A percentile compares a stretch with the other conserved stretches of the same genome.
Evolutionary conservation across 2,888 invertebrate species (phyloP).

Genomic region (Lithosia quadra): DNA sequence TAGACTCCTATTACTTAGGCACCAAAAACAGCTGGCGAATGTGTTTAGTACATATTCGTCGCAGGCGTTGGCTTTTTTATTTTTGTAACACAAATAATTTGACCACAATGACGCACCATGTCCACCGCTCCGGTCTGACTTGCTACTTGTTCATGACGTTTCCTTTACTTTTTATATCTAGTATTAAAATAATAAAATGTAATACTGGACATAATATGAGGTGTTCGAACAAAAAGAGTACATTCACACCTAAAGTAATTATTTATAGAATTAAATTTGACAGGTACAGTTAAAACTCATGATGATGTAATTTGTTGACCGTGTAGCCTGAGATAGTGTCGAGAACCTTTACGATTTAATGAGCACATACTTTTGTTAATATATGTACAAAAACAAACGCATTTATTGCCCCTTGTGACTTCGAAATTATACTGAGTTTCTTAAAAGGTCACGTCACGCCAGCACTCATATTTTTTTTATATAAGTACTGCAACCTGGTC

Average conservation of each 20-base stretch:
- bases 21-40: no score
- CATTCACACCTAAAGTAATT: neutral
- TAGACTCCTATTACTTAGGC: no score
- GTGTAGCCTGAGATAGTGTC: neutral
- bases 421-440: conserved; percentile 1
- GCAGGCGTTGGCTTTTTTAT: no score
- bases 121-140: neutral
- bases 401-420: neutral
- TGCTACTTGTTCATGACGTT: neutral
- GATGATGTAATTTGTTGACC: neutral
- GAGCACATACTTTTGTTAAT: conserved; percentile 7
- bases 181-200: neutral
- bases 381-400: conserved; percentile 1
- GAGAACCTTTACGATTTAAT: neutral
- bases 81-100: neutral
- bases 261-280: neutral
- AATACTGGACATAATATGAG: neutral
- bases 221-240: neutral
- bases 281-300: conserved; percentile 5
- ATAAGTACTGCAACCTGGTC: no score
- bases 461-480: neutral
- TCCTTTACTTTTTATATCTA: neutral
- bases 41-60: neutral
- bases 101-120: neutral
- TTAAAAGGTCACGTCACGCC: neutral